Evolutionary conservation across 2,888 invertebrate species (phyloP), one percentile per base, ranked within the genome.

Genomic region (Sminthurinus aureus): DNA sequence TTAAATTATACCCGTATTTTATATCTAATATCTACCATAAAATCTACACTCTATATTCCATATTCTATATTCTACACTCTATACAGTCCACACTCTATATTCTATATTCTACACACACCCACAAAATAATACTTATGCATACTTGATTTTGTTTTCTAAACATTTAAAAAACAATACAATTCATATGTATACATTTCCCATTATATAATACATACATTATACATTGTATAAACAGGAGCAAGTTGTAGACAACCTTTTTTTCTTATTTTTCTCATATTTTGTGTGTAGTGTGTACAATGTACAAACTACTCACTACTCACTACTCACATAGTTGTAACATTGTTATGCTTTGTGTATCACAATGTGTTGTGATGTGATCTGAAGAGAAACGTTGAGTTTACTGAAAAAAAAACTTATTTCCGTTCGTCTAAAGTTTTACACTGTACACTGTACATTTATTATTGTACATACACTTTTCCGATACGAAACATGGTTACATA

Each of bases 81-180:
- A 50, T 38, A 50, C 20, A 20, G 20, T 50, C 69, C 50, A 69
- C 79, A 67, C 18, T 66, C 24, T 64, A 69, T 69, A 67, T 20
- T 66, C 24, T 64, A 26, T n/a, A 22, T 51, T 15, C 20, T 51
- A 24, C 22, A 20, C 18, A 58, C 24, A 77, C 79, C 38, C 50
- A 79, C 26, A 51, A 38, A 75, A 69, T n/a, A 79, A 79, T 79
- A 69, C 69, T 50, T 51, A 79, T 79, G 51, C 67, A 79, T 79
- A n/a, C n/a, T n/a, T n/a, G n/a, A n/a, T n/a, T n/a, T n/a, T n/a
- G 79, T 69, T 69, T 69, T 75, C 38, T 38, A 38, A 38, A 38
- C 38, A 38, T 38, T 38, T 38, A 38, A 38, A 38, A 38, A 38
- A 38, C 38, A 38, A 38, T 38, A 6, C 1, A 38, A 1, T 38